phyloP scores from a whole-genome alignment of 1,140 invertebrate genomes.

The Zaprionus camerounensis region DNA sequence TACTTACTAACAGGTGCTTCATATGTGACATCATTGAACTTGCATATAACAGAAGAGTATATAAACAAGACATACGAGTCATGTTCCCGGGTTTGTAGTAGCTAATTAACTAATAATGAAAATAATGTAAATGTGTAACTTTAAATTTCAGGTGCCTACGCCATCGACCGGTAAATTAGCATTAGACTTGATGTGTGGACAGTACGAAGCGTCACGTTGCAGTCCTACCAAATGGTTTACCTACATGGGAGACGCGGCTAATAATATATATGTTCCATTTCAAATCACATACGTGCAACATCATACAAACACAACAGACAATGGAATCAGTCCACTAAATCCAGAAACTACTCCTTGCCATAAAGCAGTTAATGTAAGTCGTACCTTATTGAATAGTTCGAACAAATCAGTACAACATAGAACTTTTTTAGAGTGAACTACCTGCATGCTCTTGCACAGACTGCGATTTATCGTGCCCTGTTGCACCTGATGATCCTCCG shows the following conservation, averaged over 20 bases:
- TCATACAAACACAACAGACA: slow-evolving; percentile 68
- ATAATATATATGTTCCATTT: slow-evolving; percentile 91
- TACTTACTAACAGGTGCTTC: slow-evolving; percentile 40
- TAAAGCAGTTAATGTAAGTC: slow-evolving; percentile 87
- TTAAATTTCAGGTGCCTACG: slow-evolving; percentile 86
- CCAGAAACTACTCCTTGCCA: slow-evolving; percentile 88
- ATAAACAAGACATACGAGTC: slow-evolving; percentile 91
- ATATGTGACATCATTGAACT: slow-evolving; percentile 84
- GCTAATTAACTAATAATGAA: background rate
- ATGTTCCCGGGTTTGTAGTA: slow-evolving; percentile 89
- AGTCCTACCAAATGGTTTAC: slow-evolving; percentile 89
- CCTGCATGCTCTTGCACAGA: slow-evolving; percentile 95
- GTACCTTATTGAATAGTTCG: background rate
- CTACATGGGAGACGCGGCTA: slow-evolving; percentile 88
- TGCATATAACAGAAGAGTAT: slow-evolving; percentile 88
- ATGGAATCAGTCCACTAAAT: slow-evolving; percentile 87
- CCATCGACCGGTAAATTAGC: slow-evolving; percentile 91
- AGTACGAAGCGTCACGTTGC: slow-evolving; percentile 88
- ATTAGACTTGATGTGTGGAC: slow-evolving; percentile 93
- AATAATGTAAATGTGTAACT: background rate
- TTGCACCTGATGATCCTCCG: slow-evolving; percentile 88
- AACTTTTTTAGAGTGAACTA: slow-evolving; percentile 84
- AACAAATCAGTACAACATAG: slow-evolving; percentile 22
- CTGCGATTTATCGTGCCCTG: slow-evolving; percentile 92
- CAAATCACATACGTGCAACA: slow-evolving; percentile 90